Conservation (phyloP, 2,888 invertebrate genomes). For the Diploptera punctata region DNA sequence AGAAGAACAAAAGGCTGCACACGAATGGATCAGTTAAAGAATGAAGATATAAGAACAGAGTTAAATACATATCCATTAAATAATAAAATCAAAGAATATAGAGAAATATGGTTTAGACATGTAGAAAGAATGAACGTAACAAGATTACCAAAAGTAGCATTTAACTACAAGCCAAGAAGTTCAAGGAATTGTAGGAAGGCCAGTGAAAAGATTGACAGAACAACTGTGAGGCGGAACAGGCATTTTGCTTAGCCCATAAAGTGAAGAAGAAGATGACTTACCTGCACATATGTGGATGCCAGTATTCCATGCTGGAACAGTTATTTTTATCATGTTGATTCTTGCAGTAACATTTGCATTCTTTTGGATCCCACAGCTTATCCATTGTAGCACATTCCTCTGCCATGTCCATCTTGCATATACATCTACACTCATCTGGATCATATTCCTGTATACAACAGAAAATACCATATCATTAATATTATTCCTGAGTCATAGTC, state of each 20-base stretch:
- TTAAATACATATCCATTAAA: too few relatives aligned
- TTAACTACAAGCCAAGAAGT: not conserved
- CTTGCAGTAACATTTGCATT: not conserved
- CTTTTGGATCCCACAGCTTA: not conserved
- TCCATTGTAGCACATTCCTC: not conserved
- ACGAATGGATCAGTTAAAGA: too few relatives aligned
- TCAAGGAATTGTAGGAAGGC: not conserved
- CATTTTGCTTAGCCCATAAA: too few relatives aligned
- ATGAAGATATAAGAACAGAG: too few relatives aligned
- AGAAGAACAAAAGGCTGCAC: too few relatives aligned
- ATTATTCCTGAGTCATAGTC: too few relatives aligned
- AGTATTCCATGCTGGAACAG: not conserved
- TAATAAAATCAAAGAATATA: too few relatives aligned
- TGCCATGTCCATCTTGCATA: not conserved
- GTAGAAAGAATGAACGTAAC: too few relatives aligned
- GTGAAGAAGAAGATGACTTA: not conserved
- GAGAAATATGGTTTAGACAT: too few relatives aligned
- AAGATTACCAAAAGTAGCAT: not conserved
- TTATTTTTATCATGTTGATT: not conserved
- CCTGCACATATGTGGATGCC: not conserved
- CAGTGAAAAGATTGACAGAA: not conserved
- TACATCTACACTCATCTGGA: not conserved
- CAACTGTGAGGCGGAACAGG: too few relatives aligned
- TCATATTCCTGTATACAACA: not conserved
- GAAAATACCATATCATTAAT: not conserved